A percentile compares a stretch with the other conserved stretches of the same genome.
phyloP scores from a whole-genome alignment of 2,888 invertebrate species.

The Uloborus plumipes region DNA sequence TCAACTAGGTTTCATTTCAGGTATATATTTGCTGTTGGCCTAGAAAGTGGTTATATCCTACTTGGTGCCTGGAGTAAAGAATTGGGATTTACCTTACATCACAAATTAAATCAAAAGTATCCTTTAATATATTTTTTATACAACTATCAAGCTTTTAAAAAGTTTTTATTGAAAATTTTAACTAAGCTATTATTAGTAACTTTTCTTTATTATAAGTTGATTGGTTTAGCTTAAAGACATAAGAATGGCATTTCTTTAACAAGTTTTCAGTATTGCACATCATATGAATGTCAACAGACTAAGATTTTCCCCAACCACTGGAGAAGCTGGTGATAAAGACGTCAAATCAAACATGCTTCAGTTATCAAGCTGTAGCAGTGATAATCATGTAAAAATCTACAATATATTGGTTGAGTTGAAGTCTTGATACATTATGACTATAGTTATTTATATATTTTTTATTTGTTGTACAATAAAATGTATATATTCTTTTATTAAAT shows the following conservation, averaged over 20 bases:
- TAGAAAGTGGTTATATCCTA: slow-evolving; percentile 70
- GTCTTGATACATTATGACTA: background rate
- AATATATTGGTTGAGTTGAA: slow-evolving; percentile 6
- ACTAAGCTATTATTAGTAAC: no score
- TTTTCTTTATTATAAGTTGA: no score
- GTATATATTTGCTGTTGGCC: slow-evolving; percentile 70
- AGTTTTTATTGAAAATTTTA: no score
- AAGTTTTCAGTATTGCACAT: slow-evolving; percentile 69
- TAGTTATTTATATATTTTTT: background rate
- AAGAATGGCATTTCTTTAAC: slow-evolving; percentile 13
- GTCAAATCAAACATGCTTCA: slow-evolving; percentile 27
- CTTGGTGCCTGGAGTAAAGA: slow-evolving; percentile 68
- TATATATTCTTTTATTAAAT: no score
- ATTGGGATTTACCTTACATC: slow-evolving; percentile 12
- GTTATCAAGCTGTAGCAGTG: slow-evolving; percentile 63
- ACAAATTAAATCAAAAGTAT: slow-evolving; percentile 55
- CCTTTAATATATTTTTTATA: slow-evolving; percentile 38
- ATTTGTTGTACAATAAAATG: background rate
- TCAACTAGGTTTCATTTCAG: slow-evolving; percentile 35
- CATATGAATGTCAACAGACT: slow-evolving; percentile 71
- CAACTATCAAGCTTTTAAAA: background rate
- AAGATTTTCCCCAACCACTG: slow-evolving; percentile 68
- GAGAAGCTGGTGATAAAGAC: slow-evolving; percentile 41
- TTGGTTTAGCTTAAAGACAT: no score
- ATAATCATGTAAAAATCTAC: slow-evolving; percentile 51